phyloP scores from a whole-genome alignment of 2,888 invertebrate species.

The Cryptophagus acutangulus region DNA sequence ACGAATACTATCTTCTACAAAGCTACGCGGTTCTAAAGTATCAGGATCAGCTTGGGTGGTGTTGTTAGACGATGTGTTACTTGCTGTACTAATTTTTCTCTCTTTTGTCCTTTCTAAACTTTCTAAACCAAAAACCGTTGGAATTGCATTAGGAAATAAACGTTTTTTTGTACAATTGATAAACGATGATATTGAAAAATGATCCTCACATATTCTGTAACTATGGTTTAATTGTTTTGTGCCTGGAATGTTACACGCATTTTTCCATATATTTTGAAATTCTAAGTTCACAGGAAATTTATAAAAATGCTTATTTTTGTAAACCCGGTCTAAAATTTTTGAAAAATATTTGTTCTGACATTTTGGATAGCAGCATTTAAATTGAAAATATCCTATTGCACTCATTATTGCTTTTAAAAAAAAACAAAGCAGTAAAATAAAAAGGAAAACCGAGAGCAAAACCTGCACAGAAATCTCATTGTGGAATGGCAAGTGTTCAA shows the following conservation, averaged over 20 bases:
- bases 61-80: no score
- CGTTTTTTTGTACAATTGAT: background rate
- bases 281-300: background rate
- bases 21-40: no score
- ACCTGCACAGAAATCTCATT: no score
- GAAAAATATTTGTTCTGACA: background rate
- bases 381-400: no score
- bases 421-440: no score
- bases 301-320: background rate
- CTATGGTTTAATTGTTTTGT: background rate
- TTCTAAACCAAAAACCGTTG: background rate
- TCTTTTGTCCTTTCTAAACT: background rate
- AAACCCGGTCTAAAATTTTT: background rate
- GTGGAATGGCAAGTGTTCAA: no score
- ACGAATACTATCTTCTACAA: no score
- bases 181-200: background rate
- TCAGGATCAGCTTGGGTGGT: no score
- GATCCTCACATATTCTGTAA: background rate
- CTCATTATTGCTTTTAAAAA: no score
- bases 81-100: no score
- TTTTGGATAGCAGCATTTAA: no score
- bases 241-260: background rate
- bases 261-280: background rate
- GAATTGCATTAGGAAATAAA: background rate
- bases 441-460: no score